Percentiles rank a stretch among this genome's conserved stretches.
Conservation (phyloP, 2,888 invertebrate genomes). For the Syrphus vitripennis region DNA sequence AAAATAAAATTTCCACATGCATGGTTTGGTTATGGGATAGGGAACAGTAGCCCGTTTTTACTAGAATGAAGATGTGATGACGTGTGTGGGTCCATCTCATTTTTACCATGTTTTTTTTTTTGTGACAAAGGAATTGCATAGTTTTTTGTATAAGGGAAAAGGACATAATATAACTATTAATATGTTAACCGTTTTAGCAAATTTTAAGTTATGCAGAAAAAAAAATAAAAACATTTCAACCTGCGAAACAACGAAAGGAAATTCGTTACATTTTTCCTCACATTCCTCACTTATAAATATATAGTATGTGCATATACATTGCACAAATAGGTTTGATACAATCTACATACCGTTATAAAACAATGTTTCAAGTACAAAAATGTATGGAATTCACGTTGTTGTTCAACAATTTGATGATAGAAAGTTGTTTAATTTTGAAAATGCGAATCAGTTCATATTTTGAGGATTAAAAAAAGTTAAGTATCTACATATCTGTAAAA, state of each 20-base stretch:
- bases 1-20: slow-evolving; percentile 56
- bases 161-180: background rate
- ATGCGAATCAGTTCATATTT: too few species aligned
- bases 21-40: too few species aligned
- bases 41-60: slow-evolving; percentile 6
- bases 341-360: too few species aligned
- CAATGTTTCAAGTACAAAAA: too few species aligned
- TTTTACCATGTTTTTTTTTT: background rate
- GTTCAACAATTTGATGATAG: too few species aligned
- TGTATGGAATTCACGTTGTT: too few species aligned
- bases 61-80: slow-evolving; percentile 12
- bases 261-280: background rate
- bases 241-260: background rate
- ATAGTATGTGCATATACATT: background rate
- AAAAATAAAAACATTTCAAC: slow-evolving; percentile 37
- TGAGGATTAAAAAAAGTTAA: too few species aligned
- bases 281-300: background rate
- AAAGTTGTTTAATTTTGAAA: too few species aligned
- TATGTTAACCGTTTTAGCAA: slow-evolving; percentile 11
- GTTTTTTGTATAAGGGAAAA: background rate
- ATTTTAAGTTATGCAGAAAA: slow-evolving; percentile 6
- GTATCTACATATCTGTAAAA: too few species aligned
- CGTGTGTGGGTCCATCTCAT: slow-evolving; percentile 22
- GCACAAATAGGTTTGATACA: background rate
- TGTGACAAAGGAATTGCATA: slow-evolving; percentile 29